phyloP scores from a whole-genome alignment of 2,113 vertebrate genomes.

The Thamnophis sirtalis region DNA sequence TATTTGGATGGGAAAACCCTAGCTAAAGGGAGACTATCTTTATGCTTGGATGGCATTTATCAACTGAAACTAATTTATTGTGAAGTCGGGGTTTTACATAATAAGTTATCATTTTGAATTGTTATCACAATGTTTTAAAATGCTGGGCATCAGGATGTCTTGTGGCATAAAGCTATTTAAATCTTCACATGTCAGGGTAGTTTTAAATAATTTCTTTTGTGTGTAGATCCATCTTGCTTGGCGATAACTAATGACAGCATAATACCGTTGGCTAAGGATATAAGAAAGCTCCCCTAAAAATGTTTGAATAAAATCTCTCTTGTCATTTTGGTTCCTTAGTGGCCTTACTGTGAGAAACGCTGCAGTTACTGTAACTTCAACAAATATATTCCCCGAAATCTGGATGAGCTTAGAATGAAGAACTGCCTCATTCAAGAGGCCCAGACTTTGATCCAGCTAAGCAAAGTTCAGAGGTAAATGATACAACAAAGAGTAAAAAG shows the following conservation, averaged over 20 bases:
- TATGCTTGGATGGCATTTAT: neutral
- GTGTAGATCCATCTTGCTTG: neutral
- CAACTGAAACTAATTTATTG: neutral
- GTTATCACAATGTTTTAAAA: neutral
- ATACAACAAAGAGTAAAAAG: rapidly evolving
- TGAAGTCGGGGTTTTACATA: neutral
- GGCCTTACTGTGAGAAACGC: constrained; percentile 90
- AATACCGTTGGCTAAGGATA: neutral
- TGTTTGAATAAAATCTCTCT: neutral
- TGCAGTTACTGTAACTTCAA: constrained; percentile 95
- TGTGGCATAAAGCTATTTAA: neutral
- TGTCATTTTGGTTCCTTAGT: constrained; percentile 64
- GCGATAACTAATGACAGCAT: neutral
- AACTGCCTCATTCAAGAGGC: constrained; percentile 79
- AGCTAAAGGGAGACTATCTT: neutral
- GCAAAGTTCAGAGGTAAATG: constrained; percentile 77
- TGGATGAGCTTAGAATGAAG: constrained; percentile 69
- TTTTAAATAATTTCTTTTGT: neutral
- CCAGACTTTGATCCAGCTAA: constrained; percentile 74
- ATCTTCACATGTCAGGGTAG: neutral
- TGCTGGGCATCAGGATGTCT: neutral
- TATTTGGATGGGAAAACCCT: neutral
- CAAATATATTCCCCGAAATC: constrained; percentile 78
- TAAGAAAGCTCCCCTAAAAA: neutral
- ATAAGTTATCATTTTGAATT: neutral